Evolutionary conservation across 1,140 invertebrate species (phyloP).

Genomic region (Drosophila pectinifera): DNA sequence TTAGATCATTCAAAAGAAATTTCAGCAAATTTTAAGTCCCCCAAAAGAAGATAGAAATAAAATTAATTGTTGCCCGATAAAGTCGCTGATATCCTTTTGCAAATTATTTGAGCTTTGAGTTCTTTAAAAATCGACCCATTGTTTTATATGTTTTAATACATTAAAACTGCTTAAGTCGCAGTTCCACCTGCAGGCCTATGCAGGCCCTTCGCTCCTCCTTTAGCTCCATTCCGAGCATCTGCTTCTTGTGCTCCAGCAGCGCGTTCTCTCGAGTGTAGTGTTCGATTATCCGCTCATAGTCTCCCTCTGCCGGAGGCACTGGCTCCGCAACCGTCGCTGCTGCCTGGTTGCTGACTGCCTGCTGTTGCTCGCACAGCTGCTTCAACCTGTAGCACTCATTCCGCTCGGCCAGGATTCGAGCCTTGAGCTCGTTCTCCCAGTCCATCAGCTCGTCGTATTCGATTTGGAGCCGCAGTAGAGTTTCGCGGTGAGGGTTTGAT

Average conservation of each 20-base stretch:
- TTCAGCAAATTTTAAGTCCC: neutral
- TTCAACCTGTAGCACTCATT: slow-evolving; percentile 89
- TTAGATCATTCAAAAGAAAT: neutral
- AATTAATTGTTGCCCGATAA: neutral
- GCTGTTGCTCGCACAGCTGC: slow-evolving; percentile 79
- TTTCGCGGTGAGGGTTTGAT: slow-evolving; percentile 86
- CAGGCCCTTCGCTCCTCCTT: slow-evolving; percentile 89
- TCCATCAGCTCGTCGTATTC: slow-evolving; percentile 89
- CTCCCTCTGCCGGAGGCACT: slow-evolving; percentile 84
- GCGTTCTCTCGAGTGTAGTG: slow-evolving; percentile 88
- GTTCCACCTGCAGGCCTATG: slow-evolving; percentile 88
- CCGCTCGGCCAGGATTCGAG: slow-evolving; percentile 88
- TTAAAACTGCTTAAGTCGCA: slow-evolving; percentile 75
- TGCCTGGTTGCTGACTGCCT: slow-evolving; percentile 67
- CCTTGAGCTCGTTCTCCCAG: slow-evolving; percentile 88
- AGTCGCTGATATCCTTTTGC: slow-evolving; percentile 13
- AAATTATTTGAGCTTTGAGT: slow-evolving; percentile 18
- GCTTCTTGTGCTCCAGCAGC: slow-evolving; percentile 89
- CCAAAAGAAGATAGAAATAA: neutral
- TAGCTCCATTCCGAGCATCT: slow-evolving; percentile 87
- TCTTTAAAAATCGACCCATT: slow-evolving; percentile 25
- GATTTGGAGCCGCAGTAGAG: slow-evolving; percentile 87
- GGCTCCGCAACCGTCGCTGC: slow-evolving; percentile 59
- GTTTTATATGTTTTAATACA: slow-evolving; percentile 25
- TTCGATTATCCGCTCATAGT: slow-evolving; percentile 85